Percentiles rank a stretch among this genome's conserved stretches.
These are phyloP conservation scores for Paedocypris micromegethes DNA, from an alignment of 2,797 vertebrate species.

Conservation along the genomic window DNA sequence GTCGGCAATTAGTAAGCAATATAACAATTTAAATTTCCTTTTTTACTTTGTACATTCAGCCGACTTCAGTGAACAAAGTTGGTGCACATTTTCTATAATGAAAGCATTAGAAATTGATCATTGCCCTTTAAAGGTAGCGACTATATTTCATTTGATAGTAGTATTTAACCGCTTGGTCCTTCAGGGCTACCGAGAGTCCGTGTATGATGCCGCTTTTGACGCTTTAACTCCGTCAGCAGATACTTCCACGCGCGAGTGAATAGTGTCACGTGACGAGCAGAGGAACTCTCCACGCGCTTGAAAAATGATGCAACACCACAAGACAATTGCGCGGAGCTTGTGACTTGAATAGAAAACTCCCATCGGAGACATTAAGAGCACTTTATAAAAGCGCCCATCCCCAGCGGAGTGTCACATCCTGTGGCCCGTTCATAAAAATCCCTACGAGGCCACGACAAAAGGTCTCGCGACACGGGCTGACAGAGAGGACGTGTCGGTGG, in stretches of 20 bases:
- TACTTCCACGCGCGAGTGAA: slow-evolving; percentile 2
- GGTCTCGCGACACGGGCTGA: not conserved
- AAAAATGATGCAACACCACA: slow-evolving; percentile 22
- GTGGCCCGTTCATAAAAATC: slow-evolving; percentile 23
- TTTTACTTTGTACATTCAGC: no score
- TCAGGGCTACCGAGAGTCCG: not conserved
- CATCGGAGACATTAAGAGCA: slow-evolving; percentile 3
- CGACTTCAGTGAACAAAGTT: no score
- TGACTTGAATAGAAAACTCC: slow-evolving; percentile 1
- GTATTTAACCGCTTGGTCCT: not conserved
- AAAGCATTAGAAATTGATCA: no score
- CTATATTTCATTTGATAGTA: no score
- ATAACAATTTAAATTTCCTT: no score
- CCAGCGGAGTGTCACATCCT: slow-evolving; percentile 27
- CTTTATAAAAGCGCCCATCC: slow-evolving; percentile 18
- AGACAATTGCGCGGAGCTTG: slow-evolving; percentile 12
- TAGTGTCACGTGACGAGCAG: slow-evolving; percentile 1
- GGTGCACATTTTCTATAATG: no score
- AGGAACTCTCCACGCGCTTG: slow-evolving; percentile 1
- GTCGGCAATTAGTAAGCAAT: no score
- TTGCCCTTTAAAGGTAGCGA: no score
- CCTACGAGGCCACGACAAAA: slow-evolving; percentile 15
- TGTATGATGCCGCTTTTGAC: not conserved
- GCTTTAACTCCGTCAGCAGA: slow-evolving; percentile 26
- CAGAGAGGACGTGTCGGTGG: slow-evolving; percentile 34